Base-by-base conservation (phyloP, 1,140 invertebrate species). In the Lineus longissimus region DNA sequence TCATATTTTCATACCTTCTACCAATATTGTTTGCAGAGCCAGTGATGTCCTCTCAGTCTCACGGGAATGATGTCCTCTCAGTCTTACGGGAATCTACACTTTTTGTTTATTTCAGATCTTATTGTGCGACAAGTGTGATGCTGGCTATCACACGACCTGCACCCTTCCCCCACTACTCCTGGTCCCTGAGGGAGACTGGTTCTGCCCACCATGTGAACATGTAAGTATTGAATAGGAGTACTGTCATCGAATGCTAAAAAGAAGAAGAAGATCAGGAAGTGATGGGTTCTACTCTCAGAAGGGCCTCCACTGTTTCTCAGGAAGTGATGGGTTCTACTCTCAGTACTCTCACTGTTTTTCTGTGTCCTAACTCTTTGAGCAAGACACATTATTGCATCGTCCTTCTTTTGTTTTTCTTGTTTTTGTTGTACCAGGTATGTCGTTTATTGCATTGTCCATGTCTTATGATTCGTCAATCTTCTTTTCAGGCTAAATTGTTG, bases 161-260 rank as follows among this genome's bases (percentile, higher is more conserved):
- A 85, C 97, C 0, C 87, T 90, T 43, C 95, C 95, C 0, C 87
- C 94, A 19, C 83, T 98, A 7, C 88, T 96, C 81, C 85, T 94
- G 0, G 93, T 98, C 73, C 95, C 95, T 4, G 93, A 97, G 76
- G 95, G 95, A 23, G 91, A 97, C 76, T 98, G 95, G 96, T 95
- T 89, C 80, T 98, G 96, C 81, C 95, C 95, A 51, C 91, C 92
- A 0, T 98, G 95, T 83, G 90, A 95, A 78, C 95, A 95, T 80
- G 85, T 86, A 73, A 81, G 83, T 76, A 15, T 40, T 31, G 25
- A 27, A 15, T 2, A 40, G 13, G 15, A 17, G 17, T 40, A 22
- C 2, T 15, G n/a, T 27, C 25, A 19, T 22, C n/a, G 19, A 17
- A 47, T 64, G n/a, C 30, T n/a, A 15, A 25, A 17, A 7, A 15